Evolutionary conservation across 2,113 vertebrate genomes (phyloP).

Genomic region (Eidolon helvum): DNA sequence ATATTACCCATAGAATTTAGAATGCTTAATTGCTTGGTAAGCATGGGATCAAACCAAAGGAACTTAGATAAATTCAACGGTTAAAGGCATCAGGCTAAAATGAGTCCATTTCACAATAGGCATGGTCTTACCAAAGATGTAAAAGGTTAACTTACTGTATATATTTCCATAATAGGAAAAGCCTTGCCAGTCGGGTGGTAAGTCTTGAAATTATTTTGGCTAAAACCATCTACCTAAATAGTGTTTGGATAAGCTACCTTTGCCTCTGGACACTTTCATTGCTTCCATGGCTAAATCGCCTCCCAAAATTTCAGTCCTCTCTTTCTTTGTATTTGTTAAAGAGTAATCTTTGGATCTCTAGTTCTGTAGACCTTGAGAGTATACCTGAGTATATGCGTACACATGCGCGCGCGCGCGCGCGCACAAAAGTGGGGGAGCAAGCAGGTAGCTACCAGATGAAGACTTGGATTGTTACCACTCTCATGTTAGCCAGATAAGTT

Average conservation of each 20-base stretch:
- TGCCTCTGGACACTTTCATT: not conserved
- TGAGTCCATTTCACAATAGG: not conserved
- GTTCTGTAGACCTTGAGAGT: not conserved
- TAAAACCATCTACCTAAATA: not conserved
- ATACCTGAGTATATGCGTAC: not conserved
- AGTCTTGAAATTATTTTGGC: not conserved
- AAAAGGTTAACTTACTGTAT: not conserved
- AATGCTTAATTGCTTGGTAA: conserved; percentile 7
- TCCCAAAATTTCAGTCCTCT: not conserved
- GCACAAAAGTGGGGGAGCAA: not conserved
- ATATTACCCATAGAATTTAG: not conserved
- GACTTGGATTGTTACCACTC: not conserved
- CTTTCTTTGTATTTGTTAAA: not conserved
- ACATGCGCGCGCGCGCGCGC: not conserved
- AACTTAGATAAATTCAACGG: not conserved
- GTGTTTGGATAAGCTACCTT: not conserved
- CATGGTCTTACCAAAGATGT: conserved; percentile 20
- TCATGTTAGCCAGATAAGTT: not conserved
- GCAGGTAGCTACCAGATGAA: not conserved
- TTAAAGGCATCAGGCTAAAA: not conserved
- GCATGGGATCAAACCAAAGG: not conserved
- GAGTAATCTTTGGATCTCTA: not conserved
- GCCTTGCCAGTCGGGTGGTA: not conserved
- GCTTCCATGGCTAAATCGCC: not conserved
- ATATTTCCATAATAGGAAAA: not conserved